Evolutionary conservation across 2,888 invertebrate species (phyloP).

Genomic region (Bugula neritina): DNA sequence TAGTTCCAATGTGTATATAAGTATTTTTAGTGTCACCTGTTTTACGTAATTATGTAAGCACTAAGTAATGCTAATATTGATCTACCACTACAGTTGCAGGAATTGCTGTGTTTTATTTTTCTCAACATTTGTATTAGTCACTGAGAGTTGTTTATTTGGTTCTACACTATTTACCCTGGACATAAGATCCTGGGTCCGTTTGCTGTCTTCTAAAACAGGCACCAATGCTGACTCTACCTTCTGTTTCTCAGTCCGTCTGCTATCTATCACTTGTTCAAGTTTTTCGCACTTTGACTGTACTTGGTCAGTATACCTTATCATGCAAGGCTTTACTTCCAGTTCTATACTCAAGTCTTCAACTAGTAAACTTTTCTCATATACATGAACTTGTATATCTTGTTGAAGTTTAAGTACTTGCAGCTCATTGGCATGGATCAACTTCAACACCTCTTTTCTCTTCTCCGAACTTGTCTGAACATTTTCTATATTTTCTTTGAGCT

Average conservation of each 20-base stretch:
- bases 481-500: background rate
- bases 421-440: background rate
- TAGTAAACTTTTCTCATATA: conserved; percentile 35
- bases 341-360: conserved; percentile 36
- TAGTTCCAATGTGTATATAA: too few species aligned
- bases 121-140: too few species aligned
- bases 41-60: too few species aligned
- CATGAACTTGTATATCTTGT: conserved; percentile 35
- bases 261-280: conserved; percentile 36
- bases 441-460: background rate
- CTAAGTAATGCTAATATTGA: too few species aligned
- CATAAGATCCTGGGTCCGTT: conserved; percentile 29
- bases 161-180: background rate
- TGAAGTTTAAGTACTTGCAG: conserved; percentile 35
- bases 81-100: too few species aligned
- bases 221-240: conserved; percentile 39
- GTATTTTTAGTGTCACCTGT: too few species aligned
- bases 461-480: background rate
- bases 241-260: conserved; percentile 37
- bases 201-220: conserved; percentile 37
- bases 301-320: conserved; percentile 40
- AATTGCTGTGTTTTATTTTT: too few species aligned
- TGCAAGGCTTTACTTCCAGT: conserved; percentile 37
- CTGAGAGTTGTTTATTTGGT: too few species aligned
- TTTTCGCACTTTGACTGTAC: conserved; percentile 41